phyloP scores from a whole-genome alignment of 2,113 vertebrate genomes.

The Pagrus major region DNA sequence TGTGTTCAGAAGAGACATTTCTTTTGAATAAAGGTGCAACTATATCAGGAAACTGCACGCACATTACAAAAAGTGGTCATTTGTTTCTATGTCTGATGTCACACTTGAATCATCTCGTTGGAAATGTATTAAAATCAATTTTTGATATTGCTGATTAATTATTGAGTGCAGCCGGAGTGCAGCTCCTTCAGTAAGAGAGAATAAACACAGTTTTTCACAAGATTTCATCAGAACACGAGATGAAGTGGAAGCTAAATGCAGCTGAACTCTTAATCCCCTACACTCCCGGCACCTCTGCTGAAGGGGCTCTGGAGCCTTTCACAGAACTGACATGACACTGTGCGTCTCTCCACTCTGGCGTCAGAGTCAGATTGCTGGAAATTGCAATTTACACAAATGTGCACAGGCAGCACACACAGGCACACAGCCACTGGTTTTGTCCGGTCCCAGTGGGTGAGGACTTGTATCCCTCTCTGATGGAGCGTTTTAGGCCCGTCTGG shows the following conservation, averaged over 20 bases:
- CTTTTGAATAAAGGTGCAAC: not conserved
- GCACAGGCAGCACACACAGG: slow-evolving; percentile 15
- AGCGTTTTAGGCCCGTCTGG: slow-evolving; percentile 51
- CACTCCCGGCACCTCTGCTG: slow-evolving; percentile 8
- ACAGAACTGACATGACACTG: slow-evolving; percentile 30
- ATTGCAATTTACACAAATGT: slow-evolving; percentile 25
- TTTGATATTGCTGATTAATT: slow-evolving; percentile 21
- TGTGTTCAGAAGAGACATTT: not conserved
- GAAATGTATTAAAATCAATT: not conserved
- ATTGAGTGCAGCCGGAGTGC: slow-evolving; percentile 3
- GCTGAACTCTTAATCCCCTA: slow-evolving; percentile 31
- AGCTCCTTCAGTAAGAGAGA: slow-evolving; percentile 4
- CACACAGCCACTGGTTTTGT: slow-evolving; percentile 31
- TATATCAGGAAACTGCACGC: not conserved
- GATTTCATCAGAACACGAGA: slow-evolving; percentile 51
- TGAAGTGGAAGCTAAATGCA: slow-evolving; percentile 39
- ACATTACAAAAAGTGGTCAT: not conserved
- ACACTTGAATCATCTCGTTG: not conserved
- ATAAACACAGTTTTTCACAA: slow-evolving; percentile 55
- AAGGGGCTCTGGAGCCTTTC: slow-evolving; percentile 27
- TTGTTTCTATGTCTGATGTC: slow-evolving; percentile 9
- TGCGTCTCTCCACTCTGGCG: not conserved
- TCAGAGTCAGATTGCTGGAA: slow-evolving; percentile 45
- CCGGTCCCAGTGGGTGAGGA: slow-evolving; percentile 38
- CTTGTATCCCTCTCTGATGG: slow-evolving; percentile 40